A percentile compares a stretch with the other conserved stretches of the same genome.
Conservation (phyloP, 2,797 vertebrate genomes). For the Mareca strepera region DNA sequence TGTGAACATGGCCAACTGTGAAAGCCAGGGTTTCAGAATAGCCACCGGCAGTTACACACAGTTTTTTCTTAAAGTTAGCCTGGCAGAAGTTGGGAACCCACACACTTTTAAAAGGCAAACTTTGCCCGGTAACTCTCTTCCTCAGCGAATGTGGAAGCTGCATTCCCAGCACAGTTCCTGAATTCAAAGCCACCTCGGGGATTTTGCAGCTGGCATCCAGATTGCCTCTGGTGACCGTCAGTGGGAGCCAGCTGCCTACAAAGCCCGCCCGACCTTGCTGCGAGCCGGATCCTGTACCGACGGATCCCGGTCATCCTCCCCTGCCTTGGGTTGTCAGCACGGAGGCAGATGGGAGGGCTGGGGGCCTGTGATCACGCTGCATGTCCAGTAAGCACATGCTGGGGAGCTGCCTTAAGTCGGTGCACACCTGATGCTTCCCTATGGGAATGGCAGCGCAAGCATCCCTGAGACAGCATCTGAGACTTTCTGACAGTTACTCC, state of each 20-base stretch:
- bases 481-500: background rate
- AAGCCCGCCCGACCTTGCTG: background rate
- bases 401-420: background rate
- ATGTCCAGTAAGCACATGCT: background rate
- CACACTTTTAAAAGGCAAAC: background rate
- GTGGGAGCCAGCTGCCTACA: conserved; percentile 32
- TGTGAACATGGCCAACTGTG: background rate
- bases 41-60: background rate
- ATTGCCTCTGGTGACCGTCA: background rate
- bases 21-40: background rate
- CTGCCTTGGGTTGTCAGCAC: background rate
- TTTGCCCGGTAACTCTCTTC: background rate
- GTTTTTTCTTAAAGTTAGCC: background rate
- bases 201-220: conserved; percentile 52
- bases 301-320: background rate
- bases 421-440: background rate
- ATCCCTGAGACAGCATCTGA: background rate
- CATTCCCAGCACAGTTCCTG: background rate
- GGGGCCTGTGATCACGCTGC: background rate
- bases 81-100: background rate
- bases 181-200: background rate
- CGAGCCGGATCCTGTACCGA: background rate
- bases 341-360: background rate
- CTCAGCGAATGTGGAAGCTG: background rate
- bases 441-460: background rate